Evolutionary conservation across 2,888 invertebrate genomes (phyloP).

Genomic region (Phyto melanocephala): DNA sequence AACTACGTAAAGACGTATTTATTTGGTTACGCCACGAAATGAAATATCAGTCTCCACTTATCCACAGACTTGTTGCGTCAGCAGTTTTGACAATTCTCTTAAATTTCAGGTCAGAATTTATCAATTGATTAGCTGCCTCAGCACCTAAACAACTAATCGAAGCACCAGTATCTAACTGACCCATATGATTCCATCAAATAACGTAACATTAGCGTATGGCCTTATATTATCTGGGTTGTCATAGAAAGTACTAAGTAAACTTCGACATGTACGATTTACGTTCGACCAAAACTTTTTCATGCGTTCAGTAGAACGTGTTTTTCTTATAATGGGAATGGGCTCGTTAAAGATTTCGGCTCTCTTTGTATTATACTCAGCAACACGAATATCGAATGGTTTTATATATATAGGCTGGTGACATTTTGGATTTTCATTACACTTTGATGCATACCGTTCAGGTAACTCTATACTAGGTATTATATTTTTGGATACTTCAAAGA

Average conservation of each 20-base stretch:
- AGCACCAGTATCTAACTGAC: neutral
- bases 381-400: neutral
- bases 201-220: neutral
- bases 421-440: too few species aligned
- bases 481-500: too few species aligned
- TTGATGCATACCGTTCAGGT: neutral
- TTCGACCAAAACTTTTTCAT: neutral
- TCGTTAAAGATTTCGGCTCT: neutral
- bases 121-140: neutral
- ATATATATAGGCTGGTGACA: neutral
- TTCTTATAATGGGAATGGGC: neutral
- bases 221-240: conserved; percentile 6
- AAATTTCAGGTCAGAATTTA: neutral
- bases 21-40: neutral
- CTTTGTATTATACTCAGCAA: conserved; percentile 3
- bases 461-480: neutral
- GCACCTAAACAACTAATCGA: conserved; percentile 1
- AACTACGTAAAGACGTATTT: neutral
- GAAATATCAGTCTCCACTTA: neutral
- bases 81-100: conserved; percentile 18
- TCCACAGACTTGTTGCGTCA: neutral
- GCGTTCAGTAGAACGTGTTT: neutral
- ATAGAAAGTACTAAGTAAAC: neutral
- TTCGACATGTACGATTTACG: neutral
- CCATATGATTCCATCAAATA: neutral